phyloP scores from a whole-genome alignment of 2,888 invertebrate genomes.

The Hecatera dysodea region DNA sequence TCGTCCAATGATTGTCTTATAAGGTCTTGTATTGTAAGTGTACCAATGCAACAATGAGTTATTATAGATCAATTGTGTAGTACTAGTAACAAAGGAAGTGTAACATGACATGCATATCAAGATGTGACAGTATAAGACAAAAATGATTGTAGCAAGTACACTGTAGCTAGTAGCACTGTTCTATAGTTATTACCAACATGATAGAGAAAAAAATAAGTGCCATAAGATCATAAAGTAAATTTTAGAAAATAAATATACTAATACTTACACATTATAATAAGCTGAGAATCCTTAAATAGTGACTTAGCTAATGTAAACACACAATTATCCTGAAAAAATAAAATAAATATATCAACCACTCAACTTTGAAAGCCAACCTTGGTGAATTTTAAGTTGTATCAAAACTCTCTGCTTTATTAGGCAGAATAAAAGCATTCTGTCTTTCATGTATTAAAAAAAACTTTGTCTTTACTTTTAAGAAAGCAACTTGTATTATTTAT shows the following conservation, averaged over 20 bases:
- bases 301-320: constrained; percentile 91
- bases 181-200: background rate
- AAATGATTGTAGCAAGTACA: background rate
- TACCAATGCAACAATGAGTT: background rate
- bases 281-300: constrained; percentile 93
- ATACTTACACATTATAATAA: constrained; percentile 93
- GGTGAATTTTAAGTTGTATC: background rate
- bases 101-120: background rate
- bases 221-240: background rate
- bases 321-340: constrained; percentile 85
- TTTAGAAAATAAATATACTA: background rate
- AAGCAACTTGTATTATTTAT: background rate
- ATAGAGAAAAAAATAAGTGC: background rate
- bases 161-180: too few species aligned
- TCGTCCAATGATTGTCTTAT: background rate
- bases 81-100: background rate
- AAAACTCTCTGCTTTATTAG: background rate
- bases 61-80: constrained; percentile 7
- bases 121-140: background rate
- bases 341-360: constrained; percentile 23
- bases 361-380: background rate
- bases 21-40: background rate
- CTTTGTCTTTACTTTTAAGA: background rate
- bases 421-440: background rate
- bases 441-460: background rate